A percentile compares a stretch with the other conserved stretches of the same genome.
phyloP scores from a whole-genome alignment of 2,113 vertebrate species.

The Nerophis lumbriciformis region DNA sequence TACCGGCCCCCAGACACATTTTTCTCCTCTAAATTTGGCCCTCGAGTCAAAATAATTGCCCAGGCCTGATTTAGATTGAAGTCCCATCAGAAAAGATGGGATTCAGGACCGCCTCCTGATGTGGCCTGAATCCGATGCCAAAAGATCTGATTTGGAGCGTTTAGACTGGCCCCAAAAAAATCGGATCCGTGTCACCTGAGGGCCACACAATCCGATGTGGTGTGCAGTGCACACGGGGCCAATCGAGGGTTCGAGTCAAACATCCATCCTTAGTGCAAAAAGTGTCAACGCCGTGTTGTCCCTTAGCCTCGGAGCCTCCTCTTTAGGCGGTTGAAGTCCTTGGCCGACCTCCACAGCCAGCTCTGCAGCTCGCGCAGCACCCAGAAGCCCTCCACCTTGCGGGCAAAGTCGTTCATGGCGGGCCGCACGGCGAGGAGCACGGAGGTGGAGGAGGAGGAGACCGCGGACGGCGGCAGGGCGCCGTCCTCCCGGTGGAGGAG shows the following conservation, averaged over 20 bases:
- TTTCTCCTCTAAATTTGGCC: no score
- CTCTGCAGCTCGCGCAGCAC: conserved; percentile 93
- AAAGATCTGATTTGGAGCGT: no score
- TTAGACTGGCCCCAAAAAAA: no score
- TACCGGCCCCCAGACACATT: no score
- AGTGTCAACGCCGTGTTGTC: conserved; percentile 1
- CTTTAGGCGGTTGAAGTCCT: conserved; percentile 95
- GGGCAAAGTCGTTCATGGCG: conserved; percentile 81
- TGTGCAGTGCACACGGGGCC: not conserved
- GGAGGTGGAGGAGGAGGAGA: conserved; percentile 32
- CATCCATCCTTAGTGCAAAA: not conserved
- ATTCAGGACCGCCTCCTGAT: no score
- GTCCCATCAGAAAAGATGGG: no score
- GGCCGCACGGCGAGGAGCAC: conserved; percentile 55
- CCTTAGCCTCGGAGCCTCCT: conserved; percentile 75
- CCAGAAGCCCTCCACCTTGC: conserved; percentile 97
- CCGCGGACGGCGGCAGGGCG: conserved; percentile 59
- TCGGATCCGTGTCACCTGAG: no score
- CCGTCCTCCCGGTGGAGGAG: conserved; percentile 69
- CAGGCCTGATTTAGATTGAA: no score
- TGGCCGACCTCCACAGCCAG: conserved; percentile 94
- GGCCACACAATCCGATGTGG: no score
- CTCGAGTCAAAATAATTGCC: no score
- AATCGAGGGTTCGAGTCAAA: not conserved
- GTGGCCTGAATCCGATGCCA: no score